Conservation (phyloP, 1,140 invertebrate genomes). For the Zeugodacus cucurbitae region DNA sequence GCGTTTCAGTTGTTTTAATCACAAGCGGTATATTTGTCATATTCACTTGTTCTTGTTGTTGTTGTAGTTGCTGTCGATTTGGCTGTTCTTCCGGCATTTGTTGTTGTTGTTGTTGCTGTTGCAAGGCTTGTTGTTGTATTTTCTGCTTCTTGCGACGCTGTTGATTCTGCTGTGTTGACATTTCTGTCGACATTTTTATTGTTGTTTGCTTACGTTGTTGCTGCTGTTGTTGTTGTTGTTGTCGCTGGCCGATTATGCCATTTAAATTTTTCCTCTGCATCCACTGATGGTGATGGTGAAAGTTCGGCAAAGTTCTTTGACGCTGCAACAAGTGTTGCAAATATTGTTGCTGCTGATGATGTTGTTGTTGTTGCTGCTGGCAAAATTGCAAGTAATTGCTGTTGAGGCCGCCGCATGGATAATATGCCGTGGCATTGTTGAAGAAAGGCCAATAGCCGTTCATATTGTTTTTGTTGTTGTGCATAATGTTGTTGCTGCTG, state of each 20-base stretch:
- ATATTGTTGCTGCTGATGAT: not conserved
- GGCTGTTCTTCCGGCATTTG: not conserved
- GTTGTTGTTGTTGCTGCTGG: not conserved
- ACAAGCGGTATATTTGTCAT: not conserved
- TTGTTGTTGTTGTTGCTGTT: slow-evolving; percentile 22
- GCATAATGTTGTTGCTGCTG: not conserved
- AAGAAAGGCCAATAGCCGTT: slow-evolving; percentile 2
- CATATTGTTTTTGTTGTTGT: not conserved
- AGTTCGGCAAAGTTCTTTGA: slow-evolving; percentile 29
- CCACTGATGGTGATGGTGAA: slow-evolving; percentile 30
- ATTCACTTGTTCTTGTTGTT: not conserved
- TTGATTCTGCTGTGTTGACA: not conserved
- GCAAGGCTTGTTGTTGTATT: not conserved
- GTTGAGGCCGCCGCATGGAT: not conserved
- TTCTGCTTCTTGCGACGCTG: not conserved
- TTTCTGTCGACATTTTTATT: not conserved
- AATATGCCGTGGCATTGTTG: not conserved
- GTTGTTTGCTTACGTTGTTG: slow-evolving; percentile 4
- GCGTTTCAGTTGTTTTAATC: not conserved
- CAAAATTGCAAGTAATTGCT: not conserved
- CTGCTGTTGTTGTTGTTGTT: slow-evolving; percentile 19
- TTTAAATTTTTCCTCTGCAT: not conserved
- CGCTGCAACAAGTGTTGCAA: not conserved
- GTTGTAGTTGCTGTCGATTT: too few relatives aligned
- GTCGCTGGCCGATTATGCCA: not conserved